Percentiles rank a stretch among this genome's conserved stretches.
Conservation (phyloP, 2,888 invertebrate genomes). For the Tetropium fuscum region DNA sequence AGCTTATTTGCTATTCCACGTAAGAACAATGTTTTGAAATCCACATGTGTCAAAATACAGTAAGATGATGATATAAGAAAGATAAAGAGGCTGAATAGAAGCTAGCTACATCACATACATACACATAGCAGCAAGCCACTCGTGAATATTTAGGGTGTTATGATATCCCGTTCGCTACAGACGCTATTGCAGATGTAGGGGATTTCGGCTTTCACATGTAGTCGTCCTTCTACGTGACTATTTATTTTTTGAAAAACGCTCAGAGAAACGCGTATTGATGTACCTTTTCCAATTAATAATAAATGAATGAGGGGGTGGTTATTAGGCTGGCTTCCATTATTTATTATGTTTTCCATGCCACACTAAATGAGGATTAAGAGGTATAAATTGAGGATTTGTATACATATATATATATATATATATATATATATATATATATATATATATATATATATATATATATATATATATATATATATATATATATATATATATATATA, state of each 20-base stretch:
- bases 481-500: no score
- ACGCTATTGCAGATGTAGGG: constrained; percentile 49
- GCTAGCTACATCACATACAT: constrained; percentile 56
- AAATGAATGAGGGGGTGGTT: not conserved
- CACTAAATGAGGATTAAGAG: no score
- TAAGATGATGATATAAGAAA: constrained; percentile 56
- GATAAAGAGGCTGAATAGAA: constrained; percentile 56
- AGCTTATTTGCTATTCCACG: constrained; percentile 55
- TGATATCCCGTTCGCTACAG: constrained; percentile 42
- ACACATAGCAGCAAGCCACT: constrained; percentile 58
- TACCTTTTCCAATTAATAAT: constrained; percentile 22
- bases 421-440: no score
- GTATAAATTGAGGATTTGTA: no score
- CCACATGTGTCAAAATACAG: constrained; percentile 56
- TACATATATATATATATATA: no score
- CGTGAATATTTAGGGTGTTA: constrained; percentile 65
- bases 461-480: no score
- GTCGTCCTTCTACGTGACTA: constrained; percentile 51
- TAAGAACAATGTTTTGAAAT: constrained; percentile 55
- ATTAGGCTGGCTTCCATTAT: no score
- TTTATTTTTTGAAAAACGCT: constrained; percentile 44
- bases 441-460: no score
- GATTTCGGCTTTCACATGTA: constrained; percentile 50
- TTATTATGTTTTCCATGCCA: no score
- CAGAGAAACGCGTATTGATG: constrained; percentile 16